These are phyloP conservation scores for Anomalospiza imberbis DNA, from an alignment of 2,797 vertebrate species.

Conservation along the genomic window DNA sequence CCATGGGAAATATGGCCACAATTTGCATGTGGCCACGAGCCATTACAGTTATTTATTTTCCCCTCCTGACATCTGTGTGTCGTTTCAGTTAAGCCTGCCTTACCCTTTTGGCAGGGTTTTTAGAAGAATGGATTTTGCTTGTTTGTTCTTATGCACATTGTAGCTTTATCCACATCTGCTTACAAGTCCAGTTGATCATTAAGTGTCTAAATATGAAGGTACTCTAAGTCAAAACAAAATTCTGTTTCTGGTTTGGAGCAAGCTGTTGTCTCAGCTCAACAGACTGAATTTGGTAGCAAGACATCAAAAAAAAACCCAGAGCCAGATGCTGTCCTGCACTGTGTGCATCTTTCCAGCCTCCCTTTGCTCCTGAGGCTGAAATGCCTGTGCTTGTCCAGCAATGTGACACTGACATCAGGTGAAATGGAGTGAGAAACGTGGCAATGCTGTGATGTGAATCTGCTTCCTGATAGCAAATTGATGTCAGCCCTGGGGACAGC, in stretches of 20 bases:
- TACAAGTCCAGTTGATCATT: not conserved
- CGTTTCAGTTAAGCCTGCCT: constrained; percentile 36
- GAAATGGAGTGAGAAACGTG: accelerated
- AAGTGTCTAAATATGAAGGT: not conserved
- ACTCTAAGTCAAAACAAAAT: constrained; percentile 5
- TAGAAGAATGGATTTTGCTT: not conserved
- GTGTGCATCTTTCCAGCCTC: not conserved
- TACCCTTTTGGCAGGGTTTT: constrained; percentile 32
- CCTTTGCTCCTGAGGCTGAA: not conserved
- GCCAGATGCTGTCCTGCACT: not conserved
- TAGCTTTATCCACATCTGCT: constrained; percentile 23
- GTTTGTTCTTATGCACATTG: not conserved
- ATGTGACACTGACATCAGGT: not conserved
- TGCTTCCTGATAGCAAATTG: not conserved
- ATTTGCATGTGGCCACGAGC: constrained; percentile 7
- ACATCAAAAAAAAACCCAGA: not conserved
- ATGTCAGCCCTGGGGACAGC: not conserved
- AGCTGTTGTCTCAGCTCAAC: not conserved
- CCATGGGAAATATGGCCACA: not conserved
- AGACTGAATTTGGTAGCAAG: not conserved
- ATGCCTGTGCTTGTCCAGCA: not conserved
- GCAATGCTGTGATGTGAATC: not conserved
- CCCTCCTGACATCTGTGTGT: constrained; percentile 41
- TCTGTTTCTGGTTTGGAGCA: not conserved
- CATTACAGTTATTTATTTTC: constrained; percentile 39